Base-by-base conservation (phyloP, 2,797 vertebrate genomes). In the Apogon hyalosoma region DNA sequence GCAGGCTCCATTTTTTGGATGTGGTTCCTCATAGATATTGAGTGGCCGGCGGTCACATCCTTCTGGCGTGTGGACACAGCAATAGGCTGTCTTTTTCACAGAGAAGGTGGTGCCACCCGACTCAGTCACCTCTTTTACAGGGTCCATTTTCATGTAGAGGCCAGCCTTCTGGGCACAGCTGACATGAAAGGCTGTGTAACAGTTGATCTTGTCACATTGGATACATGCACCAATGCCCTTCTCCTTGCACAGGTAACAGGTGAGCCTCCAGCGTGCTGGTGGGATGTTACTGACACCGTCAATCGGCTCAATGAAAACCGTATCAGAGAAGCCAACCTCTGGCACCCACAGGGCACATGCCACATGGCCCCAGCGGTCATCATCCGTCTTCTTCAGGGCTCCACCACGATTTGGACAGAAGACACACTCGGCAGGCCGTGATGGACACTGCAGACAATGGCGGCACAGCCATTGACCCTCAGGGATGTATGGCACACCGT, bases 341-440 rank as follows among this genome's bases (percentile, higher is more conserved):
- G 98, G 98, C 80, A 99, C 98, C 98, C 98, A 99, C 88, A 99
- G 97, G 91, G 98, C 98, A 84, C 98, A 99, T 66, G 99, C 96
- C 40, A 99, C 97, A 0, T 99, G 98, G n/a, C 96, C 97, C 98
- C 98, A 99, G 57, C 94, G 96, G 38, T 97, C 97, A 18, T 99
- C 98, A 0, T 94, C 98, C 40, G 98, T 98, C 92, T 99, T 97
- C 88, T 99, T 99, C 92, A 99, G 99, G 84, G 98, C 98, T 70
- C 98, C 98, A 50, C 97, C 98, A 79, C 94, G 95, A 90, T 99
- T 99, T 3, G 98, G 98, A 81, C 98, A 99, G 54, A 99, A 96
- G 53, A 98, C 95, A 60, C 98, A 99, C 89, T 98, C 96, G 77
- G 99, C 96, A 0, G 98, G 97, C 45, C 93, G 96, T 24, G 97